Evolutionary conservation across 2,888 invertebrate species (phyloP), one percentile per base, ranked within the genome.

Genomic region (Calliopum simillimum): DNA sequence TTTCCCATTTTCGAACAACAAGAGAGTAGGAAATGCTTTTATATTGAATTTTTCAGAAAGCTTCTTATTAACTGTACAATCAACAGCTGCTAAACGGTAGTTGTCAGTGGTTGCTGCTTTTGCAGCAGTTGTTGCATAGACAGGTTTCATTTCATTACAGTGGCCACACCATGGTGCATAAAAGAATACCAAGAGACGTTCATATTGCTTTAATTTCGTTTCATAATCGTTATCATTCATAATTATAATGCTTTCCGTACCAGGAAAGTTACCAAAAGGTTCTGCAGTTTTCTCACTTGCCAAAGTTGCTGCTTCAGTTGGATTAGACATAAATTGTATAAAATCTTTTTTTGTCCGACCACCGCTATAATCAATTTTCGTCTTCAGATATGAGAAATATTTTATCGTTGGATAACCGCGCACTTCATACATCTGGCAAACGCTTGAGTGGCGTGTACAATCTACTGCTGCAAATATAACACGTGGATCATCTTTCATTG

Each of bases 321-420:
- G 64, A 59, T 81, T 79, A 5, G 77, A 79, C 74, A 84, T 76
- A 70, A 77, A 83, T 16, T 79, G 77, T 46, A 85, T 77, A 21
- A 85, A 85, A 63, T 86, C 84, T 25, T 84, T 85, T 83, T 92
- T 93, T 86, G 90, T 92, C 77, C 95, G 88, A 0, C 93, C 94
- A 1, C 93, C 94, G 70, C 88, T 90, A 81, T 95, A 96, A 11
- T 90, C 89, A 65, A 88, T 88, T 72, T 90, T 88, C 0, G 87
- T 85, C 80, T 93, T 94, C 77, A 94, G 92, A 79, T 91, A 93
- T 81, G 92, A 94, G 82, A 94, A 95, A 85, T 96, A 95, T 82
- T 93, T 93, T 75, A 96, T 89, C 0, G 95, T 95, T 4, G 96
- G 96, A 85, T 95, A 96, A 1, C 95, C 96, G 69, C 88, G 90